A percentile compares a stretch with the other conserved stretches of the same genome.
These are phyloP conservation scores for Gallirallus australis DNA, from an alignment of 2,797 vertebrate species.

Conservation along the genomic window DNA sequence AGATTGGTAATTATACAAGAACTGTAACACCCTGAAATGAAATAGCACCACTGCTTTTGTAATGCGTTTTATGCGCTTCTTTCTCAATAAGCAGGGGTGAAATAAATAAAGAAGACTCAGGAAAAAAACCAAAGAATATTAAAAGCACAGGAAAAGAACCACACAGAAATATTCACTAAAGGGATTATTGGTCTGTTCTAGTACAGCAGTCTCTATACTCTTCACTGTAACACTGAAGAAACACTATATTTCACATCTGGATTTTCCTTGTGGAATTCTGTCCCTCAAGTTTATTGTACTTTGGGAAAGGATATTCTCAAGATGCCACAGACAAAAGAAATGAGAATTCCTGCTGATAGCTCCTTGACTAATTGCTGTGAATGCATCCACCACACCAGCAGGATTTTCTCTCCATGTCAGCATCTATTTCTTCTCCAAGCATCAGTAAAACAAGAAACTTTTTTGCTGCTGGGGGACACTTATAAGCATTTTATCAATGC, in stretches of 20 bases:
- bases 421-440: conserved; percentile 1
- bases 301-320: conserved; percentile 17
- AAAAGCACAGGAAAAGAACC: background rate
- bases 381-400: background rate
- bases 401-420: conserved; percentile 15
- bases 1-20: background rate
- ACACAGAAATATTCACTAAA: background rate
- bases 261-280: background rate
- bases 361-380: conserved; percentile 48
- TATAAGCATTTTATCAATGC: conserved; percentile 3
- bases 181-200: background rate
- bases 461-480: background rate
- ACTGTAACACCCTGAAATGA: background rate
- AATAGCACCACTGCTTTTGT: background rate
- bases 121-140: background rate
- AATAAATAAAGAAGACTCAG: background rate
- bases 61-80: background rate
- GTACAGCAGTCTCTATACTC: background rate
- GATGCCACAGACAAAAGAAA: conserved; percentile 44
- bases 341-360: conserved; percentile 37
- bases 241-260: background rate
- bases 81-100: background rate
- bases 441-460: background rate
- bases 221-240: background rate
- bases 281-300: background rate